phyloP scores from a whole-genome alignment of 2,113 vertebrate genomes.

The Pollimyrus isidori region DNA sequence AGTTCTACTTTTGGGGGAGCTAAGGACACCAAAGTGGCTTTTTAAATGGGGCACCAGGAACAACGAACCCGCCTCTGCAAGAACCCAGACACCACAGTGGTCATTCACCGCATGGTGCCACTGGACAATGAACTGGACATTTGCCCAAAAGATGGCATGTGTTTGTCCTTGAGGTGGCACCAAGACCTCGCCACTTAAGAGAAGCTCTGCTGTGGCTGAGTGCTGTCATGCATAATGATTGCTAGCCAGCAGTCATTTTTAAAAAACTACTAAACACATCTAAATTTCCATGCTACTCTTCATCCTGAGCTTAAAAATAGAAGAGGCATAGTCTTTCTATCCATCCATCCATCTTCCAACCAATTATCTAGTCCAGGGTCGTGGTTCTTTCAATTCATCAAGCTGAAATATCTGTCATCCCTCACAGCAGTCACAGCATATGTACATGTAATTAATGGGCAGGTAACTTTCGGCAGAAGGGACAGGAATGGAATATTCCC shows the following conservation, averaged over 20 bases:
- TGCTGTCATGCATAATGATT: neutral
- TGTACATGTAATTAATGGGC: conserved; percentile 20
- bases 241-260: neutral
- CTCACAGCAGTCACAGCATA: neutral
- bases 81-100: neutral
- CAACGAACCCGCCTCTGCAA: neutral
- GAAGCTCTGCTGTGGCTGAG: neutral
- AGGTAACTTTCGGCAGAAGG: neutral
- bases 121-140: neutral
- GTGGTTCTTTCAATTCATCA: neutral
- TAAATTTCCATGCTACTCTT: neutral
- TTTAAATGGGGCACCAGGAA: neutral
- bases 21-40: neutral
- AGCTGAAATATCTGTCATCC: neutral
- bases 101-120: neutral
- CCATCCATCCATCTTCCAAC: conserved; percentile 4
- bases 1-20: neutral
- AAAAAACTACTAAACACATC: neutral
- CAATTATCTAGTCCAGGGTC: neutral
- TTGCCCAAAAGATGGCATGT: neutral
- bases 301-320: neutral
- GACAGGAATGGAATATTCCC: neutral
- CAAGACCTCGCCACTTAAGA: neutral
- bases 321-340: neutral
- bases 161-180: neutral